phyloP scores from a whole-genome alignment of 2,113 vertebrate species.

The Abramis brama region DNA sequence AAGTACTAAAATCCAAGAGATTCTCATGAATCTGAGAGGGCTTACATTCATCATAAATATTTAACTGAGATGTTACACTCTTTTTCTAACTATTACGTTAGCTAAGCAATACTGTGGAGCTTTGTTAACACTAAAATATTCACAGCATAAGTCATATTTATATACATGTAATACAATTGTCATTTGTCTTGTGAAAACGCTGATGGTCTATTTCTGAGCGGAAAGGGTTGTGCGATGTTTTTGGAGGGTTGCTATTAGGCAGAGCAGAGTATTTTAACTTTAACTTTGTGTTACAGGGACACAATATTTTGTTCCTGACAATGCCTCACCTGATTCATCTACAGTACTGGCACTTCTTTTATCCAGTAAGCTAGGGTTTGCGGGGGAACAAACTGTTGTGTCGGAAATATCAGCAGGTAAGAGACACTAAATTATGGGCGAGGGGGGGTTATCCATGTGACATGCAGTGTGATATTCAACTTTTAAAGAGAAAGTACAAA shows the following conservation, averaged over 20 bases:
- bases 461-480: background rate
- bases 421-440: conserved; percentile 15
- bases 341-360: conserved; percentile 12
- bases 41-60: conserved; percentile 32
- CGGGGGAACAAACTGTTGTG: conserved; percentile 23
- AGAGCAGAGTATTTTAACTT: conserved; percentile 3
- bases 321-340: conserved; percentile 13
- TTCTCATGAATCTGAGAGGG: background rate
- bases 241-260: background rate
- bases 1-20: conserved; percentile 20
- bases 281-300: conserved; percentile 4
- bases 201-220: conserved; percentile 42
- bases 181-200: conserved; percentile 44
- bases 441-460: background rate
- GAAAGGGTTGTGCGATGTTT: background rate
- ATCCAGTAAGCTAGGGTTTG: conserved; percentile 5
- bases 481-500: conserved; percentile 29
- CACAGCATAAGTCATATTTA: background rate
- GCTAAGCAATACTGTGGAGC: background rate
- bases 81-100: conserved; percentile 10
- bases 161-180: background rate
- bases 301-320: conserved; percentile 5
- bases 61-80: background rate
- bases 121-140: background rate
- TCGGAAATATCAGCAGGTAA: background rate